Conservation (phyloP, 2,113 vertebrate genomes). For the Sula dactylatra region DNA sequence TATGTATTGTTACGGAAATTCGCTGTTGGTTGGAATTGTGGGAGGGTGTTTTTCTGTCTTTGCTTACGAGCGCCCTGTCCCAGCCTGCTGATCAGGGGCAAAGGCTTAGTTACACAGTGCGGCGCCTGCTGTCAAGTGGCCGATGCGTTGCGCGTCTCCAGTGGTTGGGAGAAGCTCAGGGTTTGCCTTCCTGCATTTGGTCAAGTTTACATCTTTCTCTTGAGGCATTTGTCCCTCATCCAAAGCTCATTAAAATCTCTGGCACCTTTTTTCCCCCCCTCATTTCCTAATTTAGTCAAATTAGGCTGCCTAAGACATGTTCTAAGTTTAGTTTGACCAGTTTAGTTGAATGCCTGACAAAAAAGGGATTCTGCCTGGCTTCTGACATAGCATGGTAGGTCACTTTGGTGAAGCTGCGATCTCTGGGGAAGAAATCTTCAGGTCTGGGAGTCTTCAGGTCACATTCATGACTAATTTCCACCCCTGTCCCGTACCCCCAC, state of each 20-base stretch:
- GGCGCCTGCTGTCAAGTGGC: background rate
- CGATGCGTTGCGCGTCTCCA: background rate
- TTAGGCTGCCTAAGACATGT: background rate
- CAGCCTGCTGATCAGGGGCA: too few species aligned
- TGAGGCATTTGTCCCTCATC: background rate
- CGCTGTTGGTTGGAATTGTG: background rate
- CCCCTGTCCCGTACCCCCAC: too few species aligned
- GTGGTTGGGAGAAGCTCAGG: fast-evolving
- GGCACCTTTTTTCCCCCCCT: too few species aligned
- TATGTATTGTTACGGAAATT: background rate
- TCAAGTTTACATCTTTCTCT: background rate
- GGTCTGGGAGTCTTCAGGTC: background rate
- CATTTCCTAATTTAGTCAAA: background rate
- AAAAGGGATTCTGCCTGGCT: background rate
- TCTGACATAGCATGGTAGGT: background rate
- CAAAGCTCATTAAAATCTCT: background rate
- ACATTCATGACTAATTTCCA: background rate
- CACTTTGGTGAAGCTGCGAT: fast-evolving
- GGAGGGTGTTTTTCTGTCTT: background rate
- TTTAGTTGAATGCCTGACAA: background rate
- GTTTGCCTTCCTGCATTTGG: background rate
- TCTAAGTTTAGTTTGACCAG: background rate
- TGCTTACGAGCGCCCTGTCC: background rate
- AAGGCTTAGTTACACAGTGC: too few species aligned
- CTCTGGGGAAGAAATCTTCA: background rate